Base-by-base conservation (phyloP, 2,888 invertebrate genomes). In the Smittia aterrima region DNA sequence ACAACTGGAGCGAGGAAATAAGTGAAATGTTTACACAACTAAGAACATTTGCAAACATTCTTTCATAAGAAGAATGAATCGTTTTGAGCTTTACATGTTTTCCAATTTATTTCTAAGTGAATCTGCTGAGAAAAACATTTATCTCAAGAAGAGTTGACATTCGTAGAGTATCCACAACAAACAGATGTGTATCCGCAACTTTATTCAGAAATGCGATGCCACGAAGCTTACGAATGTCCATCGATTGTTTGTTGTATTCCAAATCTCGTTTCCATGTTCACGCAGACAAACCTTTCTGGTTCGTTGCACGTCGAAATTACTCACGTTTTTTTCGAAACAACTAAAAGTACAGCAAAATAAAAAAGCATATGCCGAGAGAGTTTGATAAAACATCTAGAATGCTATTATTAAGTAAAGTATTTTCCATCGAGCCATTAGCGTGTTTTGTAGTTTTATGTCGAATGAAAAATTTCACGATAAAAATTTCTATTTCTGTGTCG, bases 251-350 rank as follows among this genome's bases (percentile, higher is more conserved):
- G 47, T 47, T 47, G 47, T 47, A 16, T n/a, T 47, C 16, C 54
- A 70, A 70, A 70, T 70, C 70, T 41, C 70, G 32, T 70, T 70
- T 54, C 27, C 54, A 70, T 54, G 70, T 67, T 40, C 58, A 40
- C 20, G 53, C 25, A 41, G 40, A 41, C 20, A 66, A 66, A 25
- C 16, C 58, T 58, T 58, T 18, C n/a, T 20, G 67, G 41, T 67
- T 67, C 67, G 67, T 13, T 67, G 67, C 13, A 22, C 25, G n/a
- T n/a, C 40, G 22, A 67, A 67, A 67, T 67, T 67, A 67, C 47
- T 41, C 41, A 24, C 22, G 40, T 24, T 38, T 18, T 16, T 1
- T 64, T n/a, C 4, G n/a, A 27, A 64, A 16, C 64, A n/a, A n/a
- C 16, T 11, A 20, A 22, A 64, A 64, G 7, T 13, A 25, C n/a